Evolutionary conservation across 2,888 invertebrate genomes (phyloP), one percentile per base, ranked within the genome.

Genomic region (Hypselothyrea guttata): DNA sequence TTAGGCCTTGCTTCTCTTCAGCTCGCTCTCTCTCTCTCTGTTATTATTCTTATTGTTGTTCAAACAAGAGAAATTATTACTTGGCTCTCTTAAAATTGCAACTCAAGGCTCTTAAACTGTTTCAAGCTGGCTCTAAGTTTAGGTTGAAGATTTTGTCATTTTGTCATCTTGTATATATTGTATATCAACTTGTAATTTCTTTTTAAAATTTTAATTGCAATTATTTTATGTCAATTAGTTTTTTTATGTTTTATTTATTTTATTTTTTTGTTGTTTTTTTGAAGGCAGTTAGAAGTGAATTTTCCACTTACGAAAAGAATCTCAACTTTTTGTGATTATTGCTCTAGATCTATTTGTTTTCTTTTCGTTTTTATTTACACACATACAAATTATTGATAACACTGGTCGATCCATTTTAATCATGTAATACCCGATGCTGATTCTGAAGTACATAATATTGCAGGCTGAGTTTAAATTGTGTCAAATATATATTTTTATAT

Each of bases 211-310:
- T 28, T 34, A 2, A 5, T 9, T 18, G 37, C 22, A 46, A 18
- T 53, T 37, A 11, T 40, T 33, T 27, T 9, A 15, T 12, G 13
- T 16, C 11, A 37, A 44, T 18, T 28, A 27, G 41, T 40, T 54
- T 28, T 28, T 48, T 52, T 58, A 30, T 51, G 45, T 65, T 49
- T 47, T 22, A 48, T 27, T 22, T 28, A 35, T 33, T 42, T 8
- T 34, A 44, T 30, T 15, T 22, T 41, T 9, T 31, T 38, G 18
- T 13, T 41, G 13, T 47, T 9, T 30, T 57, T 65, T 65, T 47
- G 40, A 78, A 78, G 78, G 85, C 78, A 78, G 82, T 84, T 77
- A 47, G 54, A 74, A 57, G 63, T 64, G 58, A 59, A 53, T 27
- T 5, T 15, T 71, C 48, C 51, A 60, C 52, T 69, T 54, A 5